Percentiles rank a stretch among this genome's conserved stretches.
phyloP scores from a whole-genome alignment of 2,888 invertebrate genomes.

The Andrena chrysosceles region DNA sequence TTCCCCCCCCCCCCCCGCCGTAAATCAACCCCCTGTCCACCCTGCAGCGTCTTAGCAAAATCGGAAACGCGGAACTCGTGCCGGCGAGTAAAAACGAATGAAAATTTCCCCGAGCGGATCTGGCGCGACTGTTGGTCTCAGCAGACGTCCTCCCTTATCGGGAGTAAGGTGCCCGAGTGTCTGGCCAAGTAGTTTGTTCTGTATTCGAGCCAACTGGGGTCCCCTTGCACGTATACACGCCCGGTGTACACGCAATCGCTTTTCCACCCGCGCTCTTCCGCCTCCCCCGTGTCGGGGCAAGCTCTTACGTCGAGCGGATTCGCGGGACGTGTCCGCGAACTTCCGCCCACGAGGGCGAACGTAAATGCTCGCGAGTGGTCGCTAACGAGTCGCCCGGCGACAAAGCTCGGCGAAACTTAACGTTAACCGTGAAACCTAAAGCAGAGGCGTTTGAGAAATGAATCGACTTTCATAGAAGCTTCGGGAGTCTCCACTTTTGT shows the following conservation, averaged over 20 bases:
- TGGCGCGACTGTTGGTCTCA: conserved; percentile 64
- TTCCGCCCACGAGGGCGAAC: conserved; percentile 11
- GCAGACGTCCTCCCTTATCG: conserved; percentile 64
- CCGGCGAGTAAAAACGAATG: not conserved
- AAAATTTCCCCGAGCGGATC: conserved; percentile 33
- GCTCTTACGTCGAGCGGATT: conserved; percentile 26
- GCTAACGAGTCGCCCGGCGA: conserved; percentile 25
- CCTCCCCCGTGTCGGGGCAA: conserved; percentile 1
- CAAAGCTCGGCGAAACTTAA: conserved; percentile 37
- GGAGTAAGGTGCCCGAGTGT: conserved; percentile 75
- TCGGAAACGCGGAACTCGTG: not conserved
- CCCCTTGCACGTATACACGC: not conserved
- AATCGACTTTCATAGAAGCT: not conserved
- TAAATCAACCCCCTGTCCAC: not conserved
- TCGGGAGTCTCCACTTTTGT: no score
- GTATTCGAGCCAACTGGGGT: conserved; percentile 63
- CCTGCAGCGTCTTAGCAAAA: not conserved
- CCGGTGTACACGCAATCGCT: not conserved
- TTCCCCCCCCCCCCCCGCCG: no score
- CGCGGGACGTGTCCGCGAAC: conserved; percentile 8
- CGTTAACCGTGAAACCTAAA: not conserved
- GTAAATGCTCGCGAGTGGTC: conserved; percentile 27
- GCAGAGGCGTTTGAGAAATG: not conserved
- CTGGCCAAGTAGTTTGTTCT: conserved; percentile 77
- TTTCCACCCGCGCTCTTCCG: conserved; percentile 17